Evolutionary conservation across 2,888 invertebrate genomes (phyloP), one percentile per base, ranked within the genome.

Genomic region (Drosophila subsilvestris): DNA sequence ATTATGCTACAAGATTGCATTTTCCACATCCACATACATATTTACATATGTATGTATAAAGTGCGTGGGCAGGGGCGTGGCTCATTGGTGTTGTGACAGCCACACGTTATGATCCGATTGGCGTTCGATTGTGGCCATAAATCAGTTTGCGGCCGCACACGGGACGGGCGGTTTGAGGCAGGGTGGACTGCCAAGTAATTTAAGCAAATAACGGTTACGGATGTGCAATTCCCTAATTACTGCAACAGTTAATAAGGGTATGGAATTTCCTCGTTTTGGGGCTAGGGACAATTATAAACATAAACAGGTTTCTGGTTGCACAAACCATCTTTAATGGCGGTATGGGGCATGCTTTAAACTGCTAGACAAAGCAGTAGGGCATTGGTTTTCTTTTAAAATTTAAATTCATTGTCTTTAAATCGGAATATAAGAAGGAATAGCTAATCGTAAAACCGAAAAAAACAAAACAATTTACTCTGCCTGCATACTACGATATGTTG

Each of bases 51-150:
- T 22, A 3, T 5, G 22, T 5, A 22, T 22, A 22, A 3, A 48
- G 10, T 18, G 45, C 49, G 88, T 81, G 73, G 78, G 81, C 65
- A 79, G 67, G 56, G 56, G 55, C 27, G 47, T 71, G 47, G 71
- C 68, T 20, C 37, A 42, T 17, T 37, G 12, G 48, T 59, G 74
- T 56, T 78, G 81, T 70, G 72, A 83, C 71, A 27, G 27, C 61
- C 25, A 37, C 37, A 72, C 51, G 29, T 56, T 51, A 47, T 57
- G 71, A 62, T 57, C 50, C 44, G 54, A 55, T 58, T 59, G 51
- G 48, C 61, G 29, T 69, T 70, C 61, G 45, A 20, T 50, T 70
- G 22, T 45, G 20, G 62, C 22, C 54, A 70, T 71, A 60, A 69
- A 60, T 55, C 42, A 50, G 48, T 29, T 60, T 29, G 22, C 22